These are phyloP conservation scores for Phylloscopus trochiloides DNA, from an alignment of 2,113 vertebrate genomes.

Conservation along the genomic window DNA sequence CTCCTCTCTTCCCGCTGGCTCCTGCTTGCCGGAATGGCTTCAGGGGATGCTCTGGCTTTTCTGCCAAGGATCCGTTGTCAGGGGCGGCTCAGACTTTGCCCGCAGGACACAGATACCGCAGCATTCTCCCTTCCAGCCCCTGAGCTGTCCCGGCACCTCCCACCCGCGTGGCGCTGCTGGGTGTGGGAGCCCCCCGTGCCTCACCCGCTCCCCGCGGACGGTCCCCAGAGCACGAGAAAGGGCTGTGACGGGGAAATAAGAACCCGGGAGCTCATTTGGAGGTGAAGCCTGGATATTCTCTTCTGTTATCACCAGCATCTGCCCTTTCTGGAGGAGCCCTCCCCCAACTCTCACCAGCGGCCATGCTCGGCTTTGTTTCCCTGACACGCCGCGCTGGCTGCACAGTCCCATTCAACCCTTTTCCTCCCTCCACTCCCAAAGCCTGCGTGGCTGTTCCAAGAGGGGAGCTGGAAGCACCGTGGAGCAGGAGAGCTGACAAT, in stretches of 20 bases:
- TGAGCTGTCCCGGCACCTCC: neutral
- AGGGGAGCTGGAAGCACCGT: neutral
- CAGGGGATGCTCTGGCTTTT: neutral
- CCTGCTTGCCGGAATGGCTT: neutral
- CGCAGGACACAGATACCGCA: neutral
- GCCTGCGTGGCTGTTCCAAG: neutral
- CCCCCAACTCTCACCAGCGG: neutral
- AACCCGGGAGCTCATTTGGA: neutral
- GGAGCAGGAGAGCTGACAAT: conserved; percentile 31
- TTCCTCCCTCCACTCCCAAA: neutral
- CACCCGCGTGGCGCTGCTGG: accelerated
- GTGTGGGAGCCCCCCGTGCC: neutral
- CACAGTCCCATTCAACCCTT: neutral
- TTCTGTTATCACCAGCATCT: neutral
- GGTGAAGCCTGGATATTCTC: neutral
- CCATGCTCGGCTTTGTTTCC: conserved; percentile 29
- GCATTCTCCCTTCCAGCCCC: neutral
- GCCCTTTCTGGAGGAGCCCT: neutral
- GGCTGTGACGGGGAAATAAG: neutral
- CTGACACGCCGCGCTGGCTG: neutral
- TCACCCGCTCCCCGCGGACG: neutral
- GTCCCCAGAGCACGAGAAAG: neutral
- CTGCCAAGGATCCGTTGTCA: neutral
- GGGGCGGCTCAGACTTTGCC: neutral
- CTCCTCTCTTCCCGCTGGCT: neutral